Evolutionary conservation across 2,113 vertebrate genomes (phyloP).

Genomic region (Ibidorhyncha struthersii): DNA sequence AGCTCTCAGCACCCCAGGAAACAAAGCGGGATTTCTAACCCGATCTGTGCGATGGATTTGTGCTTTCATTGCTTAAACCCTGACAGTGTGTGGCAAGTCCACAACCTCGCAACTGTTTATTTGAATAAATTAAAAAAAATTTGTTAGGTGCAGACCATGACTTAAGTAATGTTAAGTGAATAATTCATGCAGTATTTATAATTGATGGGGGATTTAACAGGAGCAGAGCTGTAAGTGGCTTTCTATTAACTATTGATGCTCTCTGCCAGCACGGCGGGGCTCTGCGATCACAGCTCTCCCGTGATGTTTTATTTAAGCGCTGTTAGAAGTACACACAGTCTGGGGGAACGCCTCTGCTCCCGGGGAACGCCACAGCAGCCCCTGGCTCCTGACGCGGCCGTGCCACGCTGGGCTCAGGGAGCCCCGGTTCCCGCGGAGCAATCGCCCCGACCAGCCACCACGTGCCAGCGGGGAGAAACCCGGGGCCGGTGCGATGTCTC

Average conservation of each 20-base stretch:
- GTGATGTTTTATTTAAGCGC: slow-evolving; percentile 64
- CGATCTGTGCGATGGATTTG: not conserved
- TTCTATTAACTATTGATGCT: slow-evolving; percentile 76
- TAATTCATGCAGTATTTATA: slow-evolving; percentile 73
- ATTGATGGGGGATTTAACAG: slow-evolving; percentile 71
- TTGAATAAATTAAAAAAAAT: not conserved
- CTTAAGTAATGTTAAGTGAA: slow-evolving; percentile 66
- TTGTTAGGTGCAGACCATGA: slow-evolving; percentile 9
- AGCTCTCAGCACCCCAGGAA: not conserved
- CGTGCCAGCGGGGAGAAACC: fast-evolving
- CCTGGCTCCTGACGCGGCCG: not conserved
- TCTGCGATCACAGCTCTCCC: slow-evolving; percentile 44
- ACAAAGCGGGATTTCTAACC: not conserved
- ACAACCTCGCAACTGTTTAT: not conserved
- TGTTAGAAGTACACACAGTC: slow-evolving; percentile 52
- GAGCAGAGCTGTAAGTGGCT: slow-evolving; percentile 64
- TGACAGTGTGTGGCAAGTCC: not conserved
- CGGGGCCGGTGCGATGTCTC: not conserved
- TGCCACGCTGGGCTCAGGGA: not conserved
- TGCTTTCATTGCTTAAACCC: not conserved
- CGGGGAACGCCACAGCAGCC: not conserved
- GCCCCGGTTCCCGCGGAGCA: fast-evolving
- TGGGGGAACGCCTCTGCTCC: not conserved
- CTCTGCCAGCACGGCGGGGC: not conserved
- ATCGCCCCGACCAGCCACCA: no score